phyloP scores from a whole-genome alignment of 2,888 invertebrate genomes.

The Yponomeuta cagnagella region DNA sequence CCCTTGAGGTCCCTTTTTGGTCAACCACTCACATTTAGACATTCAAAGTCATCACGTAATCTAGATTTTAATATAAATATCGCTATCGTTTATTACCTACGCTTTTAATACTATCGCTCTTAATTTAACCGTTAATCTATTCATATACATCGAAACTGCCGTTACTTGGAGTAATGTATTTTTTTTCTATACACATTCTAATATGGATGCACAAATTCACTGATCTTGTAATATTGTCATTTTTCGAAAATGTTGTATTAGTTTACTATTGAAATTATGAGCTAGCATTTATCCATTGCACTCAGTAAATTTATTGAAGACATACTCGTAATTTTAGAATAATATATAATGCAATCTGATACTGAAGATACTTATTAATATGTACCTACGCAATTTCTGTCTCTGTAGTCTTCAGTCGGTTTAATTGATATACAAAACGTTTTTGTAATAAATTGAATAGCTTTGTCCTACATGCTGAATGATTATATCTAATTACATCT shows the following conservation, averaged over 20 bases:
- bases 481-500: conserved; percentile 45
- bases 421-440: conserved; percentile 58
- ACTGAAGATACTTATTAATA: conserved; percentile 36
- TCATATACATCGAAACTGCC: conserved; percentile 35
- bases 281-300: neutral
- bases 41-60: conserved; percentile 60
- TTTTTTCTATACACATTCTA: neutral
- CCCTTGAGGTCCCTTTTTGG: no score
- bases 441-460: conserved; percentile 52
- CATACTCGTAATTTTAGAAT: neutral
- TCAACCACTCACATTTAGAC: conserved; percentile 35
- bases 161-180: neutral
- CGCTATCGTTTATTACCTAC: conserved; percentile 66
- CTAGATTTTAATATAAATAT: conserved; percentile 73
- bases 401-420: conserved; percentile 62
- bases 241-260: neutral
- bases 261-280: neutral
- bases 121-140: conserved; percentile 49
- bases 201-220: neutral
- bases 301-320: neutral
- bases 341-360: neutral
- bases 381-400: conserved; percentile 55
- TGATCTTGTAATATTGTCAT: conserved; percentile 7
- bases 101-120: conserved; percentile 64
- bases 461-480: conserved; percentile 51